Conservation (phyloP, 2,888 invertebrate genomes). For the Matsumyia berberina region DNA sequence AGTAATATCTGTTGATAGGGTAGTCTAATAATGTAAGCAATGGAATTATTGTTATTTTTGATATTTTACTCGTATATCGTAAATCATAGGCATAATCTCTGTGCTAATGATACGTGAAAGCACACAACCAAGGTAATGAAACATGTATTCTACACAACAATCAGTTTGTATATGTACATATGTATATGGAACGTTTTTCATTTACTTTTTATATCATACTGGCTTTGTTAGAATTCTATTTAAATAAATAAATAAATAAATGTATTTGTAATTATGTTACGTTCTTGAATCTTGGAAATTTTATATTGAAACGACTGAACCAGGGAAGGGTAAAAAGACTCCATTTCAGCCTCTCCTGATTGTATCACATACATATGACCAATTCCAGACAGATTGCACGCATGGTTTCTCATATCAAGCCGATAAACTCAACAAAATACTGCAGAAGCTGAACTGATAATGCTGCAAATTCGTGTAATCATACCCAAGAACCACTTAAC, state of each 20-base stretch:
- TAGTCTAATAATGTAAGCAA: slow-evolving; percentile 63
- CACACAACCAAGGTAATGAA: slow-evolving; percentile 37
- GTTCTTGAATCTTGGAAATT: background rate
- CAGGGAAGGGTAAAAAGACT: no score
- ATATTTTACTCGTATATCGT: slow-evolving; percentile 54
- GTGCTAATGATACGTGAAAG: slow-evolving; percentile 39
- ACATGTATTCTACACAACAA: slow-evolving; percentile 37
- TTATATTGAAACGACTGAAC: background rate
- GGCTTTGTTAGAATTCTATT: slow-evolving; percentile 53
- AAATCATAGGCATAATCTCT: slow-evolving; percentile 29
- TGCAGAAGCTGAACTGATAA: no score
- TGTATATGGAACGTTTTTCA: slow-evolving; percentile 12
- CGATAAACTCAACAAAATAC: no score
- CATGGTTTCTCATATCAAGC: no score
- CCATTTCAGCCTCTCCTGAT: no score
- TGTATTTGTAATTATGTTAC: slow-evolving; percentile 39
- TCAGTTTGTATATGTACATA: slow-evolving; percentile 53
- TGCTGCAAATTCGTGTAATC: no score
- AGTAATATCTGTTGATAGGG: slow-evolving; percentile 45
- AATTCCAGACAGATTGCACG: no score
- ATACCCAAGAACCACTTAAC: no score
- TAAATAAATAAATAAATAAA: slow-evolving; percentile 35
- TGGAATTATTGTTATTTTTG: slow-evolving; percentile 64
- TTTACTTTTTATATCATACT: slow-evolving; percentile 55
- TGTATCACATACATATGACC: no score